These are phyloP conservation scores for Eupithecia dodoneata DNA, from an alignment of 2,888 invertebrate genomes.

Conservation along the genomic window DNA sequence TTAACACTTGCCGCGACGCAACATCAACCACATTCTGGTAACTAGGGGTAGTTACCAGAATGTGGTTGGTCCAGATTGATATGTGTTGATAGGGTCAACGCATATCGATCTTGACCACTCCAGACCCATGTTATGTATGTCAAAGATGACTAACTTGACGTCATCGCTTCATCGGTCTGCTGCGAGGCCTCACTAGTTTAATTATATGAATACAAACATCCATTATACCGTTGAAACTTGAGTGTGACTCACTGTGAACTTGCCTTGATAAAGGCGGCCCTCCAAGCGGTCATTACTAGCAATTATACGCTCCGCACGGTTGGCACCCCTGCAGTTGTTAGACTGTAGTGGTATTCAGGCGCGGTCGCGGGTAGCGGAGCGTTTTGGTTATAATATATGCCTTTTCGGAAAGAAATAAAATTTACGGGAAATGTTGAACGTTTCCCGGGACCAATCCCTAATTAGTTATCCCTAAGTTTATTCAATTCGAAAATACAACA, in stretches of 20 bases:
- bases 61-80: too few relatives aligned
- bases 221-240: background rate
- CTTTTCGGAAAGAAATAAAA: background rate
- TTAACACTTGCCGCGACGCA: too few relatives aligned
- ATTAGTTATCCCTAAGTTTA: too few relatives aligned
- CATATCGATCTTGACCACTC: too few relatives aligned
- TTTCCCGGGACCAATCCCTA: background rate
- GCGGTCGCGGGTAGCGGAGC: constrained; percentile 51
- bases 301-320: constrained; percentile 56
- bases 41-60: too few relatives aligned
- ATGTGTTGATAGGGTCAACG: too few relatives aligned
- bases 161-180: too few relatives aligned
- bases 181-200: background rate
- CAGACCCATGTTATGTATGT: too few relatives aligned
- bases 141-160: too few relatives aligned
- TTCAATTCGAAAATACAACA: too few relatives aligned
- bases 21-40: too few relatives aligned
- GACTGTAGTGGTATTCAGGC: constrained; percentile 26
- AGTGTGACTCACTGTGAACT: constrained; percentile 3
- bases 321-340: constrained; percentile 68
- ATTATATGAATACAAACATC: background rate
- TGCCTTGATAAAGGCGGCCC: constrained; percentile 53
- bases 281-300: constrained; percentile 59
- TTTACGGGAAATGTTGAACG: background rate
- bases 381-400: constrained; percentile 9